Conservation (phyloP, 2,113 vertebrate genomes). For the Etia nguti region DNA sequence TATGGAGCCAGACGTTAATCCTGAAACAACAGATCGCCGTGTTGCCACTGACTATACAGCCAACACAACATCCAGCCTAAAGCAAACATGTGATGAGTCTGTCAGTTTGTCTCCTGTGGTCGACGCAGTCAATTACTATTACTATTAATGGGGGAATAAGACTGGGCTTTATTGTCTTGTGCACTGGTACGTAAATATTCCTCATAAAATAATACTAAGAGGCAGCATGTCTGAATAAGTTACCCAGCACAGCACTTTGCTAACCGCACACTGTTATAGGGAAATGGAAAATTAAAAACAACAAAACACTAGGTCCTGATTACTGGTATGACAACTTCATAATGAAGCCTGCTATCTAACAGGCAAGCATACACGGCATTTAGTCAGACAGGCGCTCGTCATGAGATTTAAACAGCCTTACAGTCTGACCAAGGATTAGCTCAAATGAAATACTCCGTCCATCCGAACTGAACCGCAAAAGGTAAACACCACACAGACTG, state of each 20-base stretch:
- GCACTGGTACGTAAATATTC: neutral
- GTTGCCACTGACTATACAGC: neutral
- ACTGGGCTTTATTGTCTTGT: neutral
- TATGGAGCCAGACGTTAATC: constrained; percentile 61
- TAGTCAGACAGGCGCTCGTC: neutral
- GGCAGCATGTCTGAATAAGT: neutral
- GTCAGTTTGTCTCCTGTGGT: neutral
- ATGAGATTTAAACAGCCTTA: neutral
- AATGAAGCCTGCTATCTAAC: constrained; percentile 1
- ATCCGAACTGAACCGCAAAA: neutral
- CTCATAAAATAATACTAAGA: neutral
- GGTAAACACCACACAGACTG: neutral
- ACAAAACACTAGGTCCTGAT: neutral
- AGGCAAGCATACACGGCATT: neutral
- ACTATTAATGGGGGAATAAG: neutral
- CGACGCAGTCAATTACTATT: neutral
- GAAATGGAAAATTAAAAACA: neutral
- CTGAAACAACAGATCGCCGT: constrained; percentile 49
- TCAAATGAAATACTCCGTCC: neutral
- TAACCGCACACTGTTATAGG: neutral
- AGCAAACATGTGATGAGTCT: constrained; percentile 27
- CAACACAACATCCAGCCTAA: constrained; percentile 10
- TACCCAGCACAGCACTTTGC: neutral
- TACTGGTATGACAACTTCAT: neutral
- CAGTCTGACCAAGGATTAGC: neutral